These are phyloP conservation scores for Pantelozetes paolii DNA, from an alignment of 2,888 invertebrate species.

Conservation along the genomic window DNA sequence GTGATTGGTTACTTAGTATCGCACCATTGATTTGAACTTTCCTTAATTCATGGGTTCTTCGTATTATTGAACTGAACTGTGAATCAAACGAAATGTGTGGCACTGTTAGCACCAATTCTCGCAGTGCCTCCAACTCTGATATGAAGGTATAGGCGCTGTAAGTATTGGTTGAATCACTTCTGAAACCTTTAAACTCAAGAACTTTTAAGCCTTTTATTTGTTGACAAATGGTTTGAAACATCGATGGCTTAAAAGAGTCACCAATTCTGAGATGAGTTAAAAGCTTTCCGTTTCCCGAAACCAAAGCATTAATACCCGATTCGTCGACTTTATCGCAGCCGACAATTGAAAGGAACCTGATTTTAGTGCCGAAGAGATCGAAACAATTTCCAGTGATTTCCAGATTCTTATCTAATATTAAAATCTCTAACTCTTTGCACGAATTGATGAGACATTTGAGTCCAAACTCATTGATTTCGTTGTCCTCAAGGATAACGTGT, in stretches of 20 bases:
- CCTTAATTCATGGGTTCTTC: not conserved
- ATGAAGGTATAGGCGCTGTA: not conserved
- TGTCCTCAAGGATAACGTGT: conserved; percentile 14
- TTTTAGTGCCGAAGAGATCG: conserved; percentile 7
- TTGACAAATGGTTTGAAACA: conserved; percentile 6
- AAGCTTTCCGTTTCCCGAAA: not conserved
- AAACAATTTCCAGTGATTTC: conserved; percentile 3
- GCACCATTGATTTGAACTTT: not conserved
- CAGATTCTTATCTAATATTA: not conserved
- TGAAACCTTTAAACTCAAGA: conserved; percentile 10
- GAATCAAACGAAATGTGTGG: not conserved
- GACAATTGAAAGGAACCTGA: not conserved
- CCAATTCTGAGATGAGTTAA: not conserved
- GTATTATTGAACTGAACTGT: not conserved
- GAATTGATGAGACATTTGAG: conserved; percentile 12
- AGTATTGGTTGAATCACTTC: not conserved
- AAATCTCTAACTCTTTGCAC: not conserved
- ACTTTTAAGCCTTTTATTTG: not conserved
- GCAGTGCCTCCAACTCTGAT: not conserved
- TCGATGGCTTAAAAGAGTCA: not conserved
- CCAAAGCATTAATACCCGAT: not conserved
- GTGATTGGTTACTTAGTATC: not conserved
- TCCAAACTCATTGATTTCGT: not conserved
- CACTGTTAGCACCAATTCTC: conserved; percentile 4
- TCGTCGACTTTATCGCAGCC: not conserved